Conservation (phyloP, 2,797 vertebrate genomes). For the Acipenser transmontanus region DNA sequence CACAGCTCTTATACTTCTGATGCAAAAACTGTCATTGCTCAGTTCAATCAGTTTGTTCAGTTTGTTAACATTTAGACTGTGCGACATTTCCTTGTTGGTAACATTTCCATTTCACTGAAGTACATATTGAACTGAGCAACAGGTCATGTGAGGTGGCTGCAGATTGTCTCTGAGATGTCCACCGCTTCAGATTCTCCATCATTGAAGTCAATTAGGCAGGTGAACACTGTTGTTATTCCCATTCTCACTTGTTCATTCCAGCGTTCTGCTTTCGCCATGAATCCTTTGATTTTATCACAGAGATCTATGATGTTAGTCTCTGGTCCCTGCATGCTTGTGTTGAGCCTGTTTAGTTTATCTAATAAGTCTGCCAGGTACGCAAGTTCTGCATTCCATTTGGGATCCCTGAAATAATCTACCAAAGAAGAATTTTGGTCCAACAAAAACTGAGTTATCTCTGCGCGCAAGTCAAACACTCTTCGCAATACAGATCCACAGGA, state of each 20-base stretch:
- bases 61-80: not conserved
- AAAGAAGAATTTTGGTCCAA: not conserved
- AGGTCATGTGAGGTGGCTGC: too few relatives aligned
- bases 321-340: not conserved
- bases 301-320: not conserved
- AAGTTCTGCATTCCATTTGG: not conserved
- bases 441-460: not conserved
- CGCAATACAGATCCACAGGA: not conserved
- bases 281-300: not conserved
- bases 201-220: not conserved
- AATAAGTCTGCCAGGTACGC: not conserved
- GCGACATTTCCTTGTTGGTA: too few relatives aligned
- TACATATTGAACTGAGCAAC: not conserved
- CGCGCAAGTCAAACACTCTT: not conserved
- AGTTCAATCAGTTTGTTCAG: not conserved
- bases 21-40: not conserved
- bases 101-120: not conserved
- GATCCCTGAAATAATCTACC: not conserved
- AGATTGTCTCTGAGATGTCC: not conserved
- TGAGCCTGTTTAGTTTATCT: not conserved
- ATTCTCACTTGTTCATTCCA: not conserved
- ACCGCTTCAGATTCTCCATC: not conserved
- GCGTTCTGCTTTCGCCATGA: not conserved
- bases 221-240: not conserved
- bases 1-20: not conserved